Evolutionary conservation across 2,797 vertebrate species (phyloP), one percentile per base, ranked within the genome.

Genomic region (Benthosema pterotum): DNA sequence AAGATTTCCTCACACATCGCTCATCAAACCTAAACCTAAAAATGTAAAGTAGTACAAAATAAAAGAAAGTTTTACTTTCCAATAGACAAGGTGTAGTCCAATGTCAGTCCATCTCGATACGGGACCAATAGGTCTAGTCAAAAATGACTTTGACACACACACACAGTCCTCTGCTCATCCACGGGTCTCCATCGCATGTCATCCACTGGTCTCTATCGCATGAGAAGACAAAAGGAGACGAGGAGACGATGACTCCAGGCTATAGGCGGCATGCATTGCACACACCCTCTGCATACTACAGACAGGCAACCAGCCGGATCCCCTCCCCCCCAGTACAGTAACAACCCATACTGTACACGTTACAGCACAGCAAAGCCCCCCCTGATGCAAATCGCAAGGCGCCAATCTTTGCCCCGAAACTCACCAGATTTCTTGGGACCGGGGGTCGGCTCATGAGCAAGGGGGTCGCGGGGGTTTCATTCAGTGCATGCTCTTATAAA

Each of bases 401-500:
- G 57, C 57, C 70, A 78, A 78, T 76, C 58, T n/a, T 49, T 57
- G 71, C 63, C 66, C 62, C 67, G 68, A 71, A 71, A 96, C 97
- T 97, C 93, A 97, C 96, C 96, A 75, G 87, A 67, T 84, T 91
- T 87, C 88, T 81, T 57, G 90, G 86, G 89, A 85, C 80, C 55
- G 90, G 86, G 89, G 86, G 71, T 88, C 93, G 90, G 94, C 94
- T 94, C 90, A 88, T 92, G 90, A 87, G 87, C 19, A 22, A 4
- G 19, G 19, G 19, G 19, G 19, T 22, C 19, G 19, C 19, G 19
- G 19, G 19, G 19, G 2, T 22, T 22, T 4, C 2, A 2, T 22
- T 2, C n/a, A n/a, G n/a, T n/a, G n/a, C n/a, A n/a, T 22, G 19
- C 2, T 22, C 19, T 22, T 22, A 22, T 22, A 22, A 22, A 22